A percentile compares a stretch with the other conserved stretches of the same genome.
Conservation (phyloP, 1,140 invertebrate species). For the Danaus melanippus region DNA sequence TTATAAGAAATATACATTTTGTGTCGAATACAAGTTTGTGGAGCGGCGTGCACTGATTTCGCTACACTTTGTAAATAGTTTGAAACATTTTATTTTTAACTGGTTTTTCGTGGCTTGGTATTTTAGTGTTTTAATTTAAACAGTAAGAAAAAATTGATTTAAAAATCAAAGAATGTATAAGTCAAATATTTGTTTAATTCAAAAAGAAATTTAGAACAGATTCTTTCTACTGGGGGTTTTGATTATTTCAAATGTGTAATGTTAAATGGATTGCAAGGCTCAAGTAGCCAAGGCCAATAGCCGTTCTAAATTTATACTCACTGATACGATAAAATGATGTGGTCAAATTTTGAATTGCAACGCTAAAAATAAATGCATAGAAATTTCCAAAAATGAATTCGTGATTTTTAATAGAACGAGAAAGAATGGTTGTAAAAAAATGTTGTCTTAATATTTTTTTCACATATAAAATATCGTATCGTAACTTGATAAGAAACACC, state of each 20-base stretch:
- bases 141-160: neutral
- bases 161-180: neutral
- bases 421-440: no score
- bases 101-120: slow-evolving; percentile 8
- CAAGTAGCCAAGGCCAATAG: no score
- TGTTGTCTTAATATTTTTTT: no score
- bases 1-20: slow-evolving; percentile 61
- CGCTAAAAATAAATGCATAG: no score
- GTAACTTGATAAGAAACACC: neutral
- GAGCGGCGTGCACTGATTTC: slow-evolving; percentile 37
- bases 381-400: no score
- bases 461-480: slow-evolving; percentile 3
- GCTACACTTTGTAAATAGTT: slow-evolving; percentile 44
- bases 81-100: slow-evolving; percentile 28
- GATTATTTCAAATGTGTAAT: no score
- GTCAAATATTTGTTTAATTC: neutral
- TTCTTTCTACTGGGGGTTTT: no score
- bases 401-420: no score
- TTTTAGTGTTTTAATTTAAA: neutral
- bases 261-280: no score
- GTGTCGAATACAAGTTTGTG: slow-evolving; percentile 49
- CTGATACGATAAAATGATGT: slow-evolving; percentile 1
- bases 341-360: no score
- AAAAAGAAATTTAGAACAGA: no score
- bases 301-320: neutral